Base-by-base conservation (phyloP, 2,113 vertebrate genomes). In the Nestor notabilis region DNA sequence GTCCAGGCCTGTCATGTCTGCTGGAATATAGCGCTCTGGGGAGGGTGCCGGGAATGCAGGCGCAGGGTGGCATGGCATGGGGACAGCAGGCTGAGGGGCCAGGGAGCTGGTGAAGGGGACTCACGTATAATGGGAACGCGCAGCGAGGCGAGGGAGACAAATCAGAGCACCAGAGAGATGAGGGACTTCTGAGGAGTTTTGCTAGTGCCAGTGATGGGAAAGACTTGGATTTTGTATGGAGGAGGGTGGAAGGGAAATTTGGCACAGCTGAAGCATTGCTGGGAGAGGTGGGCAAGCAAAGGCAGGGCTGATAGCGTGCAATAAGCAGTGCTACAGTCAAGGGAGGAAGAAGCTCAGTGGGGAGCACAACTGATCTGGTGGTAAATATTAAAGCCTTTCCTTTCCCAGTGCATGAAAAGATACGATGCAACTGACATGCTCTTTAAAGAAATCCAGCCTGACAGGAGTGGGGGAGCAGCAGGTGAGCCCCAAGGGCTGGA, bases 401-500 rank as follows among this genome's bases (percentile, higher is more conserved):
- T 83, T 87, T 55, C 55, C 55, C 44, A 52, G 28, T 47, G 61
- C 41, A 10, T 39, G 41, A 76, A 55, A 63, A 5, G 3, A 43
- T 93, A 71, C 71, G 64, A 64, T 89, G 83, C 52, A 66, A 60
- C 35, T 0, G 0, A 39, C 13, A 5, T 3, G 33, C 10, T 72
- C 49, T 60, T 68, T 72, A 69, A 61, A 91, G 83, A 82, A 92
- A 83, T 87, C 76, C 77, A 50, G 46, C 25, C 25, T 66, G 81
- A 69, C 77, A 72, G 83, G 83, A 89, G 39, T 64, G 8, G 83
- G 85, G 76, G 64, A 96, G 94, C 83, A 84, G 86, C 94, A 91
- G 94, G 77, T 96, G 66, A 96, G 94, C 92, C 92, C 83, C 65
- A 91, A 81, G 87, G 95, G 44, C 70, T 95, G 83, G 56, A 92